Evolutionary conservation across 2,888 invertebrate genomes (phyloP), one percentile per base, ranked within the genome.

Genomic region (Dascillus cervinus): DNA sequence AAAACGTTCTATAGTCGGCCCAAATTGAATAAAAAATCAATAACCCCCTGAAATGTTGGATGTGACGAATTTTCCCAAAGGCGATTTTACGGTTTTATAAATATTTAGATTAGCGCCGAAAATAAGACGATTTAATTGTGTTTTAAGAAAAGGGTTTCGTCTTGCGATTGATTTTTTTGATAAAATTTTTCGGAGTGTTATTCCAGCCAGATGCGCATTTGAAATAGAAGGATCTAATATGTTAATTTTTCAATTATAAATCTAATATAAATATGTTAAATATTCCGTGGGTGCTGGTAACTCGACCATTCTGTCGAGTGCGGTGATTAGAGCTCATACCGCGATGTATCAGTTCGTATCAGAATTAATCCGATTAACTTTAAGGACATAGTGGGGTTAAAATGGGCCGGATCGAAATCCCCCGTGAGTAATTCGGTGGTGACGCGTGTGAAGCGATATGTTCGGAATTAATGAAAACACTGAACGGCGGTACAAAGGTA

Each of bases 321-420:
- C 47, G 44, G 50, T 49, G 56, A 55, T 60, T 56, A 56, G 52
- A 46, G 44, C 40, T 34, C 37, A 46, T 44, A 45, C 50, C 49
- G 49, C 53, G 56, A 58, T 54, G 56, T 56, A 58, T 59, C 56
- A 57, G 58, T 49, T 51, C 54, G 55, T 55, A n/a, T 56, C 52
- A 47, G 53, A 60, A 60, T 57, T 61, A 62, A 63, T 62, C 64
- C 62, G 60, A 62, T 64, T 64, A 62, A 60, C 56, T 61, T 60
- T 58, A 62, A 63, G 62, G 60, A 60, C 57, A 58, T 60, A 53
- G 58, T 57, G 61, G 60, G 62, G 62, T 61, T 61, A 60, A 59
- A 62, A 60, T 59, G 54, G 58, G 55, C 57, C 53, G 56, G 55
- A 60, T 58, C 53, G 45, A 53, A 59, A 55, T 58, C 61, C 62